A percentile compares a stretch with the other conserved stretches of the same genome.
Evolutionary conservation across 2,797 vertebrate genomes (phyloP).

Genomic region (Bradypus variegatus): DNA sequence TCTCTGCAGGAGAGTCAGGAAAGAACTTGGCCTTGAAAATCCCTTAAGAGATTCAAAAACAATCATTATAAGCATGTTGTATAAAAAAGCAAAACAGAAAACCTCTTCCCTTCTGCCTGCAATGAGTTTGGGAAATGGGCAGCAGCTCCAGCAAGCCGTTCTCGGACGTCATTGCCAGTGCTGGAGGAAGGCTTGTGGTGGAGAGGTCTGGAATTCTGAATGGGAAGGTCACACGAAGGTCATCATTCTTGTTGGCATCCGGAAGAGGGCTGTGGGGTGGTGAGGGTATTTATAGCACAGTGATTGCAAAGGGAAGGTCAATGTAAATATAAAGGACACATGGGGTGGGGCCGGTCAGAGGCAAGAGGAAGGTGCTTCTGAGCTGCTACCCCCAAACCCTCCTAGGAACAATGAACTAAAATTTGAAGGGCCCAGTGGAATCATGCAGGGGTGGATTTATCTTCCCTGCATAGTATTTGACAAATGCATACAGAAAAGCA

Average conservation of each 20-base stretch:
- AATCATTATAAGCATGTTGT: slow-evolving; percentile 18
- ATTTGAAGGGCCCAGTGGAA: background rate
- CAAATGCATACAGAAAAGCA: no score
- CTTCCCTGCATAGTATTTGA: background rate
- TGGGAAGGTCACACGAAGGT: background rate
- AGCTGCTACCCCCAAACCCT: background rate
- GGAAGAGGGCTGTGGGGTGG: background rate
- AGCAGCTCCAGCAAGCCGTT: background rate
- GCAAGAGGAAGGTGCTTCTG: background rate
- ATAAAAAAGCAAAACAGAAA: background rate
- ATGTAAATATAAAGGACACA: background rate
- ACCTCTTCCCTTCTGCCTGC: background rate
- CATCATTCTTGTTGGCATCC: background rate
- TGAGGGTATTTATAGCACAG: background rate
- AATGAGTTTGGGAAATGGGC: background rate
- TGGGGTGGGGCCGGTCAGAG: background rate
- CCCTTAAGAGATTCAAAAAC: background rate
- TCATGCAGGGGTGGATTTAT: background rate
- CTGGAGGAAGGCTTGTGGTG: background rate
- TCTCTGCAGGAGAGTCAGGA: background rate
- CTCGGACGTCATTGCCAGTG: background rate
- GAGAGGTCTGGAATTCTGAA: background rate
- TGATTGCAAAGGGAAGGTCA: background rate
- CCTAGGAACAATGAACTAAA: background rate
- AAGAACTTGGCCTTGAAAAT: slow-evolving; percentile 16